A percentile compares a stretch with the other conserved stretches of the same genome.
Evolutionary conservation across 2,113 vertebrate species (phyloP).

Genomic region (Salvelinus namaycush): DNA sequence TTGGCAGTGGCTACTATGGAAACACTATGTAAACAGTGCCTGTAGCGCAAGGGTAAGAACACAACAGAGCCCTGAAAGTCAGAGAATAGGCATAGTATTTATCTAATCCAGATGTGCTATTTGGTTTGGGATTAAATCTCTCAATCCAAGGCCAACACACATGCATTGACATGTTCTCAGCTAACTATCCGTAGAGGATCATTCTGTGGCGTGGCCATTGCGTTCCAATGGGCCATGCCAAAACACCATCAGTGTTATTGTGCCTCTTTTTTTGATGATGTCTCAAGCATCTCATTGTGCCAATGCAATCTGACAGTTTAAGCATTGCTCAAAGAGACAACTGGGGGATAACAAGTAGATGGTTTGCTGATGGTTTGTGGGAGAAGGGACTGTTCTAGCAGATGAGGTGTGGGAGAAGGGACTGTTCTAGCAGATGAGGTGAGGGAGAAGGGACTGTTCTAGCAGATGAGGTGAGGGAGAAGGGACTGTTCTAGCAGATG

Average conservation of each 20-base stretch:
- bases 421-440: no score
- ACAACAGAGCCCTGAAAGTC: constrained; percentile 19
- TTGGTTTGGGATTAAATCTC: not conserved
- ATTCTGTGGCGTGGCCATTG: not conserved
- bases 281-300: no score
- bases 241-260: no score
- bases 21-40: constrained; percentile 37
- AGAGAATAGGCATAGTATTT: not conserved
- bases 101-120: not conserved
- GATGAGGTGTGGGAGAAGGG: no score
- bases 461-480: no score
- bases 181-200: not conserved
- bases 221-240: no score
- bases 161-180: not conserved
- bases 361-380: not conserved
- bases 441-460: no score
- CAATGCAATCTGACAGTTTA: no score
- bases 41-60: constrained; percentile 15
- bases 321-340: not conserved
- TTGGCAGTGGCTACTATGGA: constrained; percentile 32
- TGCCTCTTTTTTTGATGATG: no score
- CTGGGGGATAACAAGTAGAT: not conserved
- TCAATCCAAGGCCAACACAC: not conserved
- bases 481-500: no score
- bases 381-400: no score